These are phyloP conservation scores for Festucalex cinctus DNA, from an alignment of 2,113 vertebrate genomes.

Conservation along the genomic window DNA sequence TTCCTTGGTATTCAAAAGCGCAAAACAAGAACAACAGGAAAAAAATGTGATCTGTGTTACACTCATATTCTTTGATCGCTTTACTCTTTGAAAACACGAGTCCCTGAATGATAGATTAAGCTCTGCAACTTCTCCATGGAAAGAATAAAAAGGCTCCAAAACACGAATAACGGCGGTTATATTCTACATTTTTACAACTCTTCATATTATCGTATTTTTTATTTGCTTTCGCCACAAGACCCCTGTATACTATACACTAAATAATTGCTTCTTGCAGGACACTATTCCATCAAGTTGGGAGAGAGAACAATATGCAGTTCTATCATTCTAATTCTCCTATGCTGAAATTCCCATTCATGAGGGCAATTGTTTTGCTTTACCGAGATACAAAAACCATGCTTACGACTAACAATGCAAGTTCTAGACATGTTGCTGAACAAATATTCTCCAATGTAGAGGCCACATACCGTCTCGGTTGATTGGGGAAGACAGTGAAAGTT, in stretches of 20 bases:
- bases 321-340: slow-evolving; percentile 10
- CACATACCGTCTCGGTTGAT: slow-evolving; percentile 25
- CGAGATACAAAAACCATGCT: slow-evolving; percentile 38
- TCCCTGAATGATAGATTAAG: slow-evolving; percentile 23
- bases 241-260: no score
- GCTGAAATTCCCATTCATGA: slow-evolving; percentile 25
- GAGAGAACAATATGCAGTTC: neutral
- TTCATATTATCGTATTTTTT: no score
- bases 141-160: neutral
- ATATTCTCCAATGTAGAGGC: slow-evolving; percentile 33
- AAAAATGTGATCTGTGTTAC: slow-evolving; percentile 10
- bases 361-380: slow-evolving; percentile 31
- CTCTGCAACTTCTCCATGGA: slow-evolving; percentile 12
- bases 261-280: neutral
- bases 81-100: slow-evolving; percentile 30
- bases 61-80: slow-evolving; percentile 30
- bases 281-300: slow-evolving; percentile 3
- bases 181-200: no score
- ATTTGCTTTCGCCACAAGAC: no score
- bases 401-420: slow-evolving; percentile 39
- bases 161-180: neutral
- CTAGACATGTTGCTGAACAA: slow-evolving; percentile 35
- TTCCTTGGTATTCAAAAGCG: slow-evolving; percentile 10
- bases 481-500: slow-evolving; percentile 31
- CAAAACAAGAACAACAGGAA: slow-evolving; percentile 6